These are phyloP conservation scores for Monoplex corrugatus DNA, from an alignment of 2,888 invertebrate species.

Conservation along the genomic window DNA sequence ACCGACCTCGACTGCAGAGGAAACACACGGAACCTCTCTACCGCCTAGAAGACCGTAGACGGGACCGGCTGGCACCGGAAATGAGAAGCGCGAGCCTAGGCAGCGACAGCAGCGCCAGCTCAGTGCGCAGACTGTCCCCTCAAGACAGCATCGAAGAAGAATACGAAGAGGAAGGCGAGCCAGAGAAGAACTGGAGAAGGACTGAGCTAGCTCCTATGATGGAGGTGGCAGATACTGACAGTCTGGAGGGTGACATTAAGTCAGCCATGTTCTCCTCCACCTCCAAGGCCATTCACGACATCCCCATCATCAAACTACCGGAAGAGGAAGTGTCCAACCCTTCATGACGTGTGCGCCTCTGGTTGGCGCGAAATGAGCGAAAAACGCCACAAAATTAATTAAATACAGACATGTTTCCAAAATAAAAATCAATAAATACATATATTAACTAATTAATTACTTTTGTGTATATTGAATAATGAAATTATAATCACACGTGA, in stretches of 20 bases:
- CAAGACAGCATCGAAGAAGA: constrained; percentile 82
- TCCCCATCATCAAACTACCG: constrained; percentile 76
- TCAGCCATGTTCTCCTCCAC: constrained; percentile 15
- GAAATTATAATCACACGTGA: no score
- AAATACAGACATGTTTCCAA: neutral
- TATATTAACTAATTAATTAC: no score
- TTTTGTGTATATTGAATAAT: no score
- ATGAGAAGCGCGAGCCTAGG: constrained; percentile 78
- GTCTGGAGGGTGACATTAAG: constrained; percentile 56
- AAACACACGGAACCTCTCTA: constrained; percentile 74
- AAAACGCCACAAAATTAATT: neutral
- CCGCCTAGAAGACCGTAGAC: constrained; percentile 62
- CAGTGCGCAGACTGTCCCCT: constrained; percentile 78
- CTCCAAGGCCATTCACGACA: constrained; percentile 70
- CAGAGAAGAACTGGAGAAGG: constrained; percentile 57
- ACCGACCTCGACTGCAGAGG: constrained; percentile 76
- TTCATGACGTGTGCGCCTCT: constrained; percentile 42
- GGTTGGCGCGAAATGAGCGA: neutral
- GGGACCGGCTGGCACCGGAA: constrained; percentile 72
- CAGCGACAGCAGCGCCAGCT: constrained; percentile 79
- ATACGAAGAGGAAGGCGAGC: constrained; percentile 64
- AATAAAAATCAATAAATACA: no score
- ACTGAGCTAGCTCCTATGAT: constrained; percentile 58
- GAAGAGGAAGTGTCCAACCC: constrained; percentile 70
- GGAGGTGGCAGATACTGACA: constrained; percentile 72